Percentiles rank a stretch among this genome's conserved stretches.
Evolutionary conservation across 2,113 vertebrate species (phyloP).

Genomic region (Ctenomys sociabilis): DNA sequence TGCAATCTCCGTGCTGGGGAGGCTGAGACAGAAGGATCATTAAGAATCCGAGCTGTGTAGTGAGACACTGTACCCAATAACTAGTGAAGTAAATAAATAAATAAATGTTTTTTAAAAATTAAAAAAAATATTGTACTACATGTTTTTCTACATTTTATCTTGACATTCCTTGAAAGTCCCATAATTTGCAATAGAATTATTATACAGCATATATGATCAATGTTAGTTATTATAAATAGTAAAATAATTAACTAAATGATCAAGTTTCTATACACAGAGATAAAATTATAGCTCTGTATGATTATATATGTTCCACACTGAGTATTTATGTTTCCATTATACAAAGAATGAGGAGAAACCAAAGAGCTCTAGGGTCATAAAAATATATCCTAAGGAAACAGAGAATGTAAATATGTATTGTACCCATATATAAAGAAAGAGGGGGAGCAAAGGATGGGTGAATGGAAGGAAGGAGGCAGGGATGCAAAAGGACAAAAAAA

Average conservation of each 20-base stretch:
- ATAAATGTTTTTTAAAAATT: no score
- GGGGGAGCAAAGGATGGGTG: background rate
- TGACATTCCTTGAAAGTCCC: conserved; percentile 40
- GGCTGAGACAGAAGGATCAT: no score
- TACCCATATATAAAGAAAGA: background rate
- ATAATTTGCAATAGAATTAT: background rate
- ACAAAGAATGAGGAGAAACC: background rate
- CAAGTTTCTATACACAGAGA: background rate
- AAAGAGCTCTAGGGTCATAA: background rate
- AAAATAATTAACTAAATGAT: conserved; percentile 11
- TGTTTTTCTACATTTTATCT: conserved; percentile 50
- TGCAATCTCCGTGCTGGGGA: no score
- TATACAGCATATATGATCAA: background rate
- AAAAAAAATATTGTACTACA: background rate
- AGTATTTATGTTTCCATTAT: background rate
- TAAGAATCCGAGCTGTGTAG: no score
- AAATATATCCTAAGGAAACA: background rate
- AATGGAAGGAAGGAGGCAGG: background rate
- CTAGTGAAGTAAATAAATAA: no score
- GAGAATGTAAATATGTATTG: background rate
- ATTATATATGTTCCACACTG: background rate
- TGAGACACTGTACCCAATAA: no score
- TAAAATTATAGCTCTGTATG: background rate
- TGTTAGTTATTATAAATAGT: conserved; percentile 59
- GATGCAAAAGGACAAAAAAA: background rate